Evolutionary conservation across 92 coral and sea anemone genomes (phyloP), one percentile per base, ranked within the genome.

Genomic region (Palythoa grandiflora): DNA sequence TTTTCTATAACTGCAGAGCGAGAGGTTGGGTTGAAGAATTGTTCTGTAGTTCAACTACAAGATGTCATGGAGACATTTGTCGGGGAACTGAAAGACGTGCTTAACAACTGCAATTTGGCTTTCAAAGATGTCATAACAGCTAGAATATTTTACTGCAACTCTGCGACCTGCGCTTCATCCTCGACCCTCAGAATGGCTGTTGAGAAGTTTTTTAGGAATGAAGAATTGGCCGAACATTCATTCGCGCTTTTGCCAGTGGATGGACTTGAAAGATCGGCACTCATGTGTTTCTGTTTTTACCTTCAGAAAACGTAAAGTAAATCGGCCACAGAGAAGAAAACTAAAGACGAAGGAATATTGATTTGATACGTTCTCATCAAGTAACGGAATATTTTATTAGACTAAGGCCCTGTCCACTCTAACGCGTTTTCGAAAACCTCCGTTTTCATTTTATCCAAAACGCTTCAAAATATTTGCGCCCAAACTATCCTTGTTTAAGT

Each of bases 81-180:
- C 19, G 9, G 39, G 38, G 86, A 68, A 66, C 53, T 81, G 40
- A 81, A 65, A 66, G 40, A 81, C 5, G 1, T 81, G 21, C 47
- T 48, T 66, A 11, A 11, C 54, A 48, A 38, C 63, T 65, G 59
- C 52, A 17, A 17, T 6, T 38, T 66, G 57, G 19, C 9, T 4
- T 52, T 81, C 19, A 52, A 81, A 47, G 73, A 81, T 39, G 47
- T 81, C 40, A 35, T 81, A 66, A 81, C 75, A 19, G 44, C 60
- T 9, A 81, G 75, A 28, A 47, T 81, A 48, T 65, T 81, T 21
- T 81, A 81, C 61, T 81, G 86, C 86, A 81, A 81, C 36, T 12
- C 16, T 19, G 86, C 75, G 44, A 81, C 75, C 10, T 44, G 13
- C 13, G 74, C 44, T 68, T 17, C 59, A 20, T 20, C 52, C n/a